Base-by-base conservation (phyloP, 2,797 vertebrate species). In the Enoplosus armatus region DNA sequence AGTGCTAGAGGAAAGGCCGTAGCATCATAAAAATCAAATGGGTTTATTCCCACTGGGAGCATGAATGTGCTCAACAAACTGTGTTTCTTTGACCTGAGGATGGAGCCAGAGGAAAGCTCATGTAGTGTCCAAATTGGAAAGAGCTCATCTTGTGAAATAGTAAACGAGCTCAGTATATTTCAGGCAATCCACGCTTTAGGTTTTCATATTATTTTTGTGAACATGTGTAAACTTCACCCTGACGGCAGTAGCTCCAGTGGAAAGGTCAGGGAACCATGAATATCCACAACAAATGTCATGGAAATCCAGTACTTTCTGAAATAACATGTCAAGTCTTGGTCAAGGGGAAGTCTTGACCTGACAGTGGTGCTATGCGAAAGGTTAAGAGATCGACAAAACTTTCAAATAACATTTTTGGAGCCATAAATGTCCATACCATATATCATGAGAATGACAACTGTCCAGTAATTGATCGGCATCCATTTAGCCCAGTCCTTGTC, bases 51-150 rank as follows among this genome's bases (percentile, higher is more conserved):
- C 47, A 26, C 22, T 43, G 47, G 59, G n/a, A 56, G 35, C 20
- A 41, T 45, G 6, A 47, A 43, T 77, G 16, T 69, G 41, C 20
- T 72, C 5, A 54, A 58, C 2, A 61, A 48, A 48, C 55, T 33
- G 24, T 16, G 31, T 74, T 29, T 79, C 26, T 74, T 27, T 72
- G 70, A 75, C 62, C 51, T 35, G 22, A 27, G 27, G 59, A 79
- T 12, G 33, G 56, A 70, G 43, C 37, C 66, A 75, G 35, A 68
- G 43, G 24, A 73, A 79, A 37, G 16, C 20, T 31, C 12, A 24
- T 22, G 11, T 24, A 33, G 18, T 35, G 54, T 71, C 16, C 9
- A 69, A 75, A 55, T 18, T 47, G n/a, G 37, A 55, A 71, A 29
- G 16, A 58, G 8, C 35, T 53, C 12, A 45, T 71, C 18, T 29